phyloP scores from a whole-genome alignment of 2,888 invertebrate genomes.

The Odontocolon sp. region DNA sequence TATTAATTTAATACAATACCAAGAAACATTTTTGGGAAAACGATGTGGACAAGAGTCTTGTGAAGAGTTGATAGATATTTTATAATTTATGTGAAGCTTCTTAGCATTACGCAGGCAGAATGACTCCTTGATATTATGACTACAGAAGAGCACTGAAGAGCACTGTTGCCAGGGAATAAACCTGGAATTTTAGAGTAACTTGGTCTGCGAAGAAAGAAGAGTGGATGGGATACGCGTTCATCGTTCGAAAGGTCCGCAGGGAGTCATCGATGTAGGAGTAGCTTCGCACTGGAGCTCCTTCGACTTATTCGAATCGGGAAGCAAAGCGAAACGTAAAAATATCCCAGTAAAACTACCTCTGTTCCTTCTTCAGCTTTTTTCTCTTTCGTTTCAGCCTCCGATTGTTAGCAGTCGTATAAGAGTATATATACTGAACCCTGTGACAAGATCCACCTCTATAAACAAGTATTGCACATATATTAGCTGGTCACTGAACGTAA shows the following conservation, averaged over 20 bases:
- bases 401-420: too few species aligned
- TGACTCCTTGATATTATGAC: too few species aligned
- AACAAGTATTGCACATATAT: neutral
- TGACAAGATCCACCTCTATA: neutral
- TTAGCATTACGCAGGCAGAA: too few species aligned
- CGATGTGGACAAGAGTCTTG: too few species aligned
- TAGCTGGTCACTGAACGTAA: neutral
- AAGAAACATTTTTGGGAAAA: too few species aligned
- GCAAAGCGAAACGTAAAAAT: slow-evolving; percentile 40
- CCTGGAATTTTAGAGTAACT: slow-evolving; percentile 2
- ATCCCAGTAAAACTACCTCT: slow-evolving; percentile 7
- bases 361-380: slow-evolving; percentile 17
- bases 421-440: too few species aligned
- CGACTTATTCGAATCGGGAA: slow-evolving; percentile 29
- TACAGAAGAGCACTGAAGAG: neutral
- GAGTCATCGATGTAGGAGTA: slow-evolving; percentile 55
- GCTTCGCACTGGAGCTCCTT: slow-evolving; percentile 12
- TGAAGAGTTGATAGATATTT: too few species aligned
- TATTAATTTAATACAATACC: too few species aligned
- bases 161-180: neutral
- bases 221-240: slow-evolving; percentile 48
- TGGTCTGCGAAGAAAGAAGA: slow-evolving; percentile 39
- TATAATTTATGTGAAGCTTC: too few species aligned
- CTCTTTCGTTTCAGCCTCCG: too few species aligned
- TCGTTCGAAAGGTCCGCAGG: slow-evolving; percentile 60